A percentile compares a stretch with the other conserved stretches of the same genome.
These are phyloP conservation scores for Phalacrocorax pelagicus DNA, from an alignment of 2,113 vertebrate species.

Conservation along the genomic window DNA sequence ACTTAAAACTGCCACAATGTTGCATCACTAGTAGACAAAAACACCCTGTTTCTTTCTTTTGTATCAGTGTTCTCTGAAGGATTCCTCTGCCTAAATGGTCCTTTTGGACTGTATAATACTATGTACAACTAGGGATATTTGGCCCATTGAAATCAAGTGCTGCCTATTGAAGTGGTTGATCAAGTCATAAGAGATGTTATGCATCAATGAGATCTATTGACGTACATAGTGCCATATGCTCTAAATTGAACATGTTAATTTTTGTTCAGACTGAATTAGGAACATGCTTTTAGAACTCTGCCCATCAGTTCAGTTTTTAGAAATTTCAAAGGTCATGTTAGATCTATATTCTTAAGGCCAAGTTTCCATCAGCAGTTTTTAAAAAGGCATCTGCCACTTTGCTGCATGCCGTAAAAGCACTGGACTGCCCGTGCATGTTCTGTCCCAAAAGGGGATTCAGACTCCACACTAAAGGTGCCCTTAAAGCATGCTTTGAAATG, in stretches of 20 bases:
- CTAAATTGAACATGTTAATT: not conserved
- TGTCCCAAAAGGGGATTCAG: not conserved
- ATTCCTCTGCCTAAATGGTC: not conserved
- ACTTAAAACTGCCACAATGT: slow-evolving; percentile 6
- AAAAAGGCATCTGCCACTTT: not conserved
- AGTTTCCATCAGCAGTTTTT: not conserved
- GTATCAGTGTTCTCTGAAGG: not conserved
- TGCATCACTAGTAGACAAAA: slow-evolving; percentile 47
- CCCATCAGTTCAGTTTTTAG: slow-evolving; percentile 4
- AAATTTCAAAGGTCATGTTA: not conserved
- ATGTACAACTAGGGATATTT: not conserved
- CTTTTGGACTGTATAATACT: not conserved
- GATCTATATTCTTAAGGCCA: not conserved
- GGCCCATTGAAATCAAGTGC: not conserved
- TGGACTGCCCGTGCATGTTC: not conserved
- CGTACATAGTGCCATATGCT: not conserved
- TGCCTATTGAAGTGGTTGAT: not conserved
- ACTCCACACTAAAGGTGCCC: not conserved
- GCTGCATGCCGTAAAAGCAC: not conserved
- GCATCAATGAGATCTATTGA: not conserved
- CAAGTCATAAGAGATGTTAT: not conserved
- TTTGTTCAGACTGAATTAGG: not conserved
- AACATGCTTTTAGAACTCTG: slow-evolving; percentile 1
- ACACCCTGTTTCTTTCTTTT: slow-evolving; percentile 47
- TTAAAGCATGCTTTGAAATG: not conserved